Conservation (phyloP, 1,140 invertebrate species). For the Papilio xuthus region DNA sequence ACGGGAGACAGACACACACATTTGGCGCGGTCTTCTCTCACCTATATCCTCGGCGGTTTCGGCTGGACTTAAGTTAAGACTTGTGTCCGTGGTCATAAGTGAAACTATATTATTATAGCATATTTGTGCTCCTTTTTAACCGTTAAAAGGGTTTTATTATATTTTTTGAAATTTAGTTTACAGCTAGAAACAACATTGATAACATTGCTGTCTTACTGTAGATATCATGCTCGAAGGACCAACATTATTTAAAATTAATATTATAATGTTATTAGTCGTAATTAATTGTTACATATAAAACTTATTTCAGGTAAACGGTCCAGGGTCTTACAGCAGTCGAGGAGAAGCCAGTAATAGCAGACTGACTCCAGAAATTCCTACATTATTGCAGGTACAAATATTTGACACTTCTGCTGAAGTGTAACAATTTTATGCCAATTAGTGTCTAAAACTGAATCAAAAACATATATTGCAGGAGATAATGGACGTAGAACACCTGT, state of each 20-base stretch:
- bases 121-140: too few relatives aligned
- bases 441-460: not conserved
- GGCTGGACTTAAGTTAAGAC: too few relatives aligned
- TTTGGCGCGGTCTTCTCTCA: not conserved
- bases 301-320: slow-evolving; percentile 73
- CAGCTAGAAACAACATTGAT: not conserved
- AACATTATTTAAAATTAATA: not conserved
- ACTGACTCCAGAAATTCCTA: slow-evolving; percentile 75
- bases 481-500: slow-evolving; percentile 96
- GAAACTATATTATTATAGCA: too few relatives aligned
- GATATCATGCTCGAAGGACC: not conserved
- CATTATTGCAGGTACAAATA: slow-evolving; percentile 69
- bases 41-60: too few relatives aligned
- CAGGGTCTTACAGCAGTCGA: slow-evolving; percentile 74
- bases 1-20: not conserved
- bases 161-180: too few relatives aligned
- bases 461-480: slow-evolving; percentile 86
- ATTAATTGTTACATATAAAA: not conserved
- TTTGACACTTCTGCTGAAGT: not conserved
- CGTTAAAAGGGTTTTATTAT: too few relatives aligned
- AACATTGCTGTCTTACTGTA: not conserved
- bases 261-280: not conserved
- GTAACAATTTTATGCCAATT: too few relatives aligned
- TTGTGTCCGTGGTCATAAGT: too few relatives aligned
- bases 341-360: slow-evolving; percentile 76